phyloP scores from a whole-genome alignment of 2,113 vertebrate genomes.

The Chionodraco myersi region DNA sequence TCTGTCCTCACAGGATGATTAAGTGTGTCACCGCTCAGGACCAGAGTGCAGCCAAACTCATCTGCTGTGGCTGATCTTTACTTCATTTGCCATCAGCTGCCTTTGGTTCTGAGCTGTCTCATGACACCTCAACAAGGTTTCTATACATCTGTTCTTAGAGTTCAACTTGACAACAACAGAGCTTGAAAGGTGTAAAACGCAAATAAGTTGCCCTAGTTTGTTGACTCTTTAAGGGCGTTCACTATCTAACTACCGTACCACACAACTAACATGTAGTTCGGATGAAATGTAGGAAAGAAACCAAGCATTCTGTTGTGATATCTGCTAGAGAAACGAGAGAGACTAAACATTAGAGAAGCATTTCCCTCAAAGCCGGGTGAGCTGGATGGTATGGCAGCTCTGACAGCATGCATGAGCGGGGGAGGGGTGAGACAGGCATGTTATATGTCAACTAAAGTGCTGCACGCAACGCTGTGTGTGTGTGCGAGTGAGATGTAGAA shows the following conservation, averaged over 20 bases:
- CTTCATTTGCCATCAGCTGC: not conserved
- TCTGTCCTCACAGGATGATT: slow-evolving; percentile 15
- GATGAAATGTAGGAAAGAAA: not conserved
- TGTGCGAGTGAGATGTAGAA: slow-evolving; percentile 66
- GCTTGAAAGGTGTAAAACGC: not conserved
- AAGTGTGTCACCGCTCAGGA: slow-evolving; percentile 7
- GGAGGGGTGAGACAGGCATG: slow-evolving; percentile 67
- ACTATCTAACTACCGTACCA: too few relatives aligned
- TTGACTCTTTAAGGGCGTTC: not conserved
- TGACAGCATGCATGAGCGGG: slow-evolving; percentile 44
- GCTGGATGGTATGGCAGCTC: slow-evolving; percentile 51
- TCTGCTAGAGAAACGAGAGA: not conserved
- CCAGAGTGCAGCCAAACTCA: not conserved
- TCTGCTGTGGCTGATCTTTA: not conserved
- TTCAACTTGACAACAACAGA: not conserved
- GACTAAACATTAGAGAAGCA: not conserved
- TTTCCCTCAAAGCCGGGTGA: slow-evolving; percentile 49
- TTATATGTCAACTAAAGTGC: slow-evolving; percentile 75
- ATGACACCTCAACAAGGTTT: not conserved
- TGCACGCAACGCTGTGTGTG: slow-evolving; percentile 65
- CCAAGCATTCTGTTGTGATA: not conserved
- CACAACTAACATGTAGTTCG: not conserved
- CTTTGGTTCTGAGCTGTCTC: not conserved
- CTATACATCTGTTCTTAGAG: not conserved
- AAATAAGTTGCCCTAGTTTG: not conserved